Conservation (phyloP, 2,888 invertebrate species). For the Drosophila rellima region DNA sequence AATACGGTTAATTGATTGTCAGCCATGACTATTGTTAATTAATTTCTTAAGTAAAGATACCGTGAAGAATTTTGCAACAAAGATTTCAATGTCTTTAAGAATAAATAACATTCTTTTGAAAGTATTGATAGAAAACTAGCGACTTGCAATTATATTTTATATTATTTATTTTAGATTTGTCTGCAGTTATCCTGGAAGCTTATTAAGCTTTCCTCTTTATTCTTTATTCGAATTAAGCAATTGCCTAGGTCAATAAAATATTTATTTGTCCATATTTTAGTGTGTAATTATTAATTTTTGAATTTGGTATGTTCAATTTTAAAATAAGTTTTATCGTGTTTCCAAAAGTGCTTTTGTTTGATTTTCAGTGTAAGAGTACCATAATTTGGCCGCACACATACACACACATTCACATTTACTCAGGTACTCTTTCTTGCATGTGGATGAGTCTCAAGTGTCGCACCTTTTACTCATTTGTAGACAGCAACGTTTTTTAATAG, state of each 20-base stretch:
- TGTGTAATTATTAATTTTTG: not conserved
- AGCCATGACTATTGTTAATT: not conserved
- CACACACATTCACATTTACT: conserved; percentile 10
- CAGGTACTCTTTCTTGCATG: conserved; percentile 20
- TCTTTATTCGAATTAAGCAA: not conserved
- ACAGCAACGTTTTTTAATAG: conserved; percentile 60
- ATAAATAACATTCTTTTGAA: not conserved
- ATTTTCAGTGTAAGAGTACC: conserved; percentile 48
- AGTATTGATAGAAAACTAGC: not conserved
- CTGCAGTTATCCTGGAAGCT: not conserved
- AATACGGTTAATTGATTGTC: not conserved
- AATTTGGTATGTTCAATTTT: conserved; percentile 2
- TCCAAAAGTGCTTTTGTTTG: conserved; percentile 15
- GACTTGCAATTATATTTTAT: no score
- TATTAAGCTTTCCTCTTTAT: not conserved
- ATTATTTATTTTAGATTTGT: not conserved
- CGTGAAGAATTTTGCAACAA: no score
- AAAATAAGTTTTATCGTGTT: no score
- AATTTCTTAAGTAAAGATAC: not conserved
- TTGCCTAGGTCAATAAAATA: conserved; percentile 5
- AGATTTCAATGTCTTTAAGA: not conserved
- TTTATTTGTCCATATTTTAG: not conserved
- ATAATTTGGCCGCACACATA: conserved; percentile 56
- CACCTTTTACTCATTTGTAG: conserved; percentile 74
- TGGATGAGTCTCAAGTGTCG: conserved; percentile 61